Evolutionary conservation across 1,140 invertebrate species (phyloP), one percentile per base, ranked within the genome.

Genomic region (Sminthurinus signatus): DNA sequence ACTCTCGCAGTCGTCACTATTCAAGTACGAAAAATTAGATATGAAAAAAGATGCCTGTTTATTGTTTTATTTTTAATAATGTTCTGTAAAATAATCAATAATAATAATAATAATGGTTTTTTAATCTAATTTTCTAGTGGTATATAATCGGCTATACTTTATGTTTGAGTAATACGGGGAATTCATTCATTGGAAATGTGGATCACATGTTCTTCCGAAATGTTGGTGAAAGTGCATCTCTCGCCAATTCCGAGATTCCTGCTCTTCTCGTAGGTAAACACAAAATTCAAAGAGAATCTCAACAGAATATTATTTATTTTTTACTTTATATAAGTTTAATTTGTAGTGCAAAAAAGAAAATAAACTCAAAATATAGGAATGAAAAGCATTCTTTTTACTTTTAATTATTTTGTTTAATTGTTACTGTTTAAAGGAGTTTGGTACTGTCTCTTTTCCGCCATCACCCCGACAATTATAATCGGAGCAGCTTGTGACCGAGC

Each of bases 401-500:
- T 36, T 8, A 5, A 36, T 36, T 36, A 8, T 36, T 15, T n/a
- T n/a, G n/a, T n/a, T n/a, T n/a, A n/a, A n/a, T n/a, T n/a, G n/a
- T n/a, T n/a, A n/a, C n/a, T n/a, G n/a, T n/a, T n/a, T n/a, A n/a
- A n/a, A n/a, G n/a, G n/a, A n/a, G n/a, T n/a, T n/a, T n/a, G n/a
- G n/a, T n/a, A n/a, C n/a, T n/a, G n/a, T 15, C 32, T 8, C 5
- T 56, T 72, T 28, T 69, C 71, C 1, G 68, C 65, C 0, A 73
- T 73, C 15, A 71, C 69, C 0, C 69, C 69, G 1, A 69, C 68
- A 4, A 52, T 73, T 1, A 65, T 68, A 0, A 54, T 73, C 10
- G 71, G 71, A 8, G 62, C 71, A 4, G 62, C 66, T 14, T 69
- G 69, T 3, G 71, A 72, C 27, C 8, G 71, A 28, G 69, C 64